Percentiles rank a stretch among this genome's conserved stretches.
Conservation (phyloP, 2,888 invertebrate species). For the Latrodectus elegans region DNA sequence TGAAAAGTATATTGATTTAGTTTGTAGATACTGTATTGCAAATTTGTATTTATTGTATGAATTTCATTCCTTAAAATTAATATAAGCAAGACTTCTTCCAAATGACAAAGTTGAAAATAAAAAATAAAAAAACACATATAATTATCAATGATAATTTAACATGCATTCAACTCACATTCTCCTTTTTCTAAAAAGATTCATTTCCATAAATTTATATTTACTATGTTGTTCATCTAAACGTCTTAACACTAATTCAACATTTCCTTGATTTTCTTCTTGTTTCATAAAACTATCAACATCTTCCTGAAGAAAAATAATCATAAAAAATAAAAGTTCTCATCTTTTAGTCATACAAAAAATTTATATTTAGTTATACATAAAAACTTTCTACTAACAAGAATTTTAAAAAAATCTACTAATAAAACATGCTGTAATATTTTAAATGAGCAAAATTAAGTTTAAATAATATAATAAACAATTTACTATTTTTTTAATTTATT, state of each 20-base stretch:
- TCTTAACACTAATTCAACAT: constrained; percentile 89
- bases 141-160: constrained; percentile 76
- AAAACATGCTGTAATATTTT: too few species aligned
- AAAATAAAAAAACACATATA: background rate
- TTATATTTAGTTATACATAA: too few species aligned
- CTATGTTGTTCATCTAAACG: constrained; percentile 93
- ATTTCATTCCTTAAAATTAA: background rate
- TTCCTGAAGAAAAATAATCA: constrained; percentile 77
- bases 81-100: background rate
- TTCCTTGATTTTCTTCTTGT: constrained; percentile 85
- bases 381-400: too few species aligned
- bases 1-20: too few species aligned
- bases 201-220: constrained; percentile 98
- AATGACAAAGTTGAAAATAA: background rate
- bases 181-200: constrained; percentile 89
- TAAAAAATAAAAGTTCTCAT: background rate
- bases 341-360: too few species aligned
- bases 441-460: too few species aligned
- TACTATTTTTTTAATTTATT: too few species aligned
- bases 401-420: too few species aligned
- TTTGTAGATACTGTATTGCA: too few species aligned
- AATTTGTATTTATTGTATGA: too few species aligned
- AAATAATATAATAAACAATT: too few species aligned
- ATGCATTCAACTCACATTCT: constrained; percentile 78
- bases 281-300: constrained; percentile 96